These are phyloP conservation scores for Zygogramma bicolorata DNA, from an alignment of 2,888 invertebrate species.

Conservation along the genomic window DNA sequence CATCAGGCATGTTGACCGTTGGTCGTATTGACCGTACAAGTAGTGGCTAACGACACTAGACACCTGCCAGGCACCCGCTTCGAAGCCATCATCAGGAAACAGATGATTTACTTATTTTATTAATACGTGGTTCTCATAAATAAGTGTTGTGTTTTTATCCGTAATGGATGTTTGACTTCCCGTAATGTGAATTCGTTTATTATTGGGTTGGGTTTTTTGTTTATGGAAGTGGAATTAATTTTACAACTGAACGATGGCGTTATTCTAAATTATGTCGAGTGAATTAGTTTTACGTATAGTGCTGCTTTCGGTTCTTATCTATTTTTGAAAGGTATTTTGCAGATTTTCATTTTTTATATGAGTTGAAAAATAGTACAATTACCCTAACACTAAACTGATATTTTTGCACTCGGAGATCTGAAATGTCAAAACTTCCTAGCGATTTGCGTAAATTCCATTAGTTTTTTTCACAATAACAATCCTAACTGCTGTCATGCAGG, in stretches of 20 bases:
- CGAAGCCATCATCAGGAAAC: slow-evolving; percentile 52
- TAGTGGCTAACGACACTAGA: slow-evolving; percentile 45
- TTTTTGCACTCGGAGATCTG: too few relatives aligned
- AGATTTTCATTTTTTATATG: too few relatives aligned
- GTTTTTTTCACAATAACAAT: too few relatives aligned
- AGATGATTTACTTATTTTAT: slow-evolving; percentile 54
- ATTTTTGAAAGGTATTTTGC: too few relatives aligned
- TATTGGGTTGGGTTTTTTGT: not conserved
- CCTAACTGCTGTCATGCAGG: too few relatives aligned
- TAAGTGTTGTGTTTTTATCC: slow-evolving; percentile 34
- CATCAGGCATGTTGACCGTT: slow-evolving; percentile 24
- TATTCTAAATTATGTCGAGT: not conserved
- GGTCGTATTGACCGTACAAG: slow-evolving; percentile 42
- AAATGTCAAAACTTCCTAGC: too few relatives aligned
- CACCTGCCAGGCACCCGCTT: slow-evolving; percentile 51
- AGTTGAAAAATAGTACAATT: too few relatives aligned
- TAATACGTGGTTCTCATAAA: slow-evolving; percentile 48
- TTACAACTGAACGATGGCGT: not conserved
- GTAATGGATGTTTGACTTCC: not conserved
- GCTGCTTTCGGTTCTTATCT: too few relatives aligned
- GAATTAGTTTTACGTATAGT: too few relatives aligned
- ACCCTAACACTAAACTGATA: too few relatives aligned
- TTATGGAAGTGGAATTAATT: not conserved
- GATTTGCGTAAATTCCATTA: too few relatives aligned
- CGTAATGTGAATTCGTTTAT: not conserved